phyloP scores from a whole-genome alignment of 2,888 invertebrate genomes.

The Leucophenga montana region DNA sequence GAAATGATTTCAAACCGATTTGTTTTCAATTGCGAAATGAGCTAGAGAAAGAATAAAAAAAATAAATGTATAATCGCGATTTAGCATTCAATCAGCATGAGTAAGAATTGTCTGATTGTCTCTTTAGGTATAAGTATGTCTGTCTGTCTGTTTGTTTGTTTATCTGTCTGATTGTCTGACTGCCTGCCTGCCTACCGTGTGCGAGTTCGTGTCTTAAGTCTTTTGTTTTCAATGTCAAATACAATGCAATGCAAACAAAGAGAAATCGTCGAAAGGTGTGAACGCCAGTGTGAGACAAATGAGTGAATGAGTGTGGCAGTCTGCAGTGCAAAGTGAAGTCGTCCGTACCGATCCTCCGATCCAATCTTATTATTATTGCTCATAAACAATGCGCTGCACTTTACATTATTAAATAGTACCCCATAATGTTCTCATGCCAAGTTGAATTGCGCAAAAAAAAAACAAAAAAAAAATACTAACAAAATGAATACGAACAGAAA shows the following conservation, averaged over 20 bases:
- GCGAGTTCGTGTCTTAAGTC: slow-evolving; percentile 25
- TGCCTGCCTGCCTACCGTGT: not conserved
- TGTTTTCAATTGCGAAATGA: slow-evolving; percentile 20
- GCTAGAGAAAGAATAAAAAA: not conserved
- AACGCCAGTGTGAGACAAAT: not conserved
- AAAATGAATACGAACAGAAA: too few species aligned
- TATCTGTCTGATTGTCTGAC: too few species aligned
- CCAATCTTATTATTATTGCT: not conserved
- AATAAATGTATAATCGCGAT: not conserved
- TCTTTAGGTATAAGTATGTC: not conserved
- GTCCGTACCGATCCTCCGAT: not conserved
- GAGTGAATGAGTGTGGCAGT: not conserved
- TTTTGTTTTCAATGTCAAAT: slow-evolving; percentile 29
- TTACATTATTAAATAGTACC: not conserved
- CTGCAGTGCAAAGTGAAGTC: not conserved
- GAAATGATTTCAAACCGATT: slow-evolving; percentile 20
- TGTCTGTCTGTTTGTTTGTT: too few species aligned
- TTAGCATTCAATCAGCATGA: not conserved
- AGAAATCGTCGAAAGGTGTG: slow-evolving; percentile 9
- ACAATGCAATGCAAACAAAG: not conserved
- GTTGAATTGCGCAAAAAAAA: not conserved
- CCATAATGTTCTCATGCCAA: slow-evolving; percentile 5
- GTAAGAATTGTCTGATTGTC: not conserved
- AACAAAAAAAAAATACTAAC: not conserved
- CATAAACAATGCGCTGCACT: slow-evolving; percentile 14